A percentile compares a stretch with the other conserved stretches of the same genome.
These are phyloP conservation scores for Meleagris gallopavo DNA, from an alignment of 2,113 vertebrate genomes.

Conservation along the genomic window DNA sequence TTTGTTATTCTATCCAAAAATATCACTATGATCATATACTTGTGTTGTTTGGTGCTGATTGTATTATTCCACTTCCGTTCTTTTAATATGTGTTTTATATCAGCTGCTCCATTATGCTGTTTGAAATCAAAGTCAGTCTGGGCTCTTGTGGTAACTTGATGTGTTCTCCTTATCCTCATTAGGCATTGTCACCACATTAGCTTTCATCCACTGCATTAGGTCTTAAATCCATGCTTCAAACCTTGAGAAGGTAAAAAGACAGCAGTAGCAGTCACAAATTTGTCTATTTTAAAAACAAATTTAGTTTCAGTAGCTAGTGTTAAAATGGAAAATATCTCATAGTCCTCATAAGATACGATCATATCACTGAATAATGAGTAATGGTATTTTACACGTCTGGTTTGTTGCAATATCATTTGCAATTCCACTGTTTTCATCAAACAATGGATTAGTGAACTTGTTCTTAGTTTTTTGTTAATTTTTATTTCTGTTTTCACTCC, in stretches of 20 bases:
- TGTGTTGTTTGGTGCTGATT: constrained; percentile 9
- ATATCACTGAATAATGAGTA: neutral
- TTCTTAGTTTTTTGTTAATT: neutral
- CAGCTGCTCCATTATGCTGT: constrained; percentile 30
- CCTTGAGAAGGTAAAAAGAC: constrained; percentile 2
- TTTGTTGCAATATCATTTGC: neutral
- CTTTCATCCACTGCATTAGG: neutral
- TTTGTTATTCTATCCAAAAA: constrained; percentile 5
- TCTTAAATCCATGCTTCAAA: constrained; percentile 14
- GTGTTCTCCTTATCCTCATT: constrained; percentile 13
- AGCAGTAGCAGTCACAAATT: constrained; percentile 2
- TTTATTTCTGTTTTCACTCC: neutral
- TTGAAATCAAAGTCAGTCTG: constrained; percentile 42
- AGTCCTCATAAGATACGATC: constrained; percentile 11
- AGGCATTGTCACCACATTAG: constrained; percentile 6
- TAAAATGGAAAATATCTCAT: constrained; percentile 44
- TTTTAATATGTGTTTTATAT: neutral
- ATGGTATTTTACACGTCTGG: neutral
- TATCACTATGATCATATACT: neutral
- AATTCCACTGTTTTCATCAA: neutral
- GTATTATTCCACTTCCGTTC: constrained; percentile 17
- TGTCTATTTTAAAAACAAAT: constrained; percentile 57
- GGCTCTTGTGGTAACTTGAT: constrained; percentile 12
- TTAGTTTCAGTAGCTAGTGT: constrained; percentile 10
- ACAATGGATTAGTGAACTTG: neutral